Conservation (phyloP, 2,113 vertebrate genomes). For the Malurus elegans region DNA sequence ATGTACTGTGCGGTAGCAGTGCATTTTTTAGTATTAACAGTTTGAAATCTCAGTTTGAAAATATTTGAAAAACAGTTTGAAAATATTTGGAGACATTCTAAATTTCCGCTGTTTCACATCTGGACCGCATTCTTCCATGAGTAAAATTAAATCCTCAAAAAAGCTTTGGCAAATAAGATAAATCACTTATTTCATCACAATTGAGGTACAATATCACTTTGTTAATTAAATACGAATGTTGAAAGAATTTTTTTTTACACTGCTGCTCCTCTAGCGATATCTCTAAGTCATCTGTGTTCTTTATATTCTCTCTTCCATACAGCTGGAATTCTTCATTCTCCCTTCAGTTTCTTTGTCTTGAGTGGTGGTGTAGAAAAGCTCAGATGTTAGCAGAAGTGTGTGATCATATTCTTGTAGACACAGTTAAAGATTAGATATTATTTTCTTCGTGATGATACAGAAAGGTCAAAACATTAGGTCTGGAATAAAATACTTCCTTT, state of each 20-base stretch:
- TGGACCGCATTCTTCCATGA: background rate
- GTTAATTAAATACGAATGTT: slow-evolving; percentile 54
- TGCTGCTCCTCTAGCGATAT: slow-evolving; percentile 3
- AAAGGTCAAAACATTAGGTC: background rate
- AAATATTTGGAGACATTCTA: background rate
- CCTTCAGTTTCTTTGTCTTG: background rate
- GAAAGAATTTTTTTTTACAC: slow-evolving; percentile 17
- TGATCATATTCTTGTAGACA: background rate
- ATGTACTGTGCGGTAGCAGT: background rate
- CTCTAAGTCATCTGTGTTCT: slow-evolving; percentile 38
- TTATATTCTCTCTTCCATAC: background rate
- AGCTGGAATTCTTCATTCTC: background rate
- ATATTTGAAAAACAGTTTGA: background rate
- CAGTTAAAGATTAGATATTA: background rate
- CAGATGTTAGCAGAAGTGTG: background rate
- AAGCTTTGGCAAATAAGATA: background rate
- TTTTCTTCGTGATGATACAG: background rate
- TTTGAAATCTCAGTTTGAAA: background rate
- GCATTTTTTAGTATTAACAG: background rate
- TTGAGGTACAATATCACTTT: slow-evolving; percentile 39
- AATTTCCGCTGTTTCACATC: slow-evolving; percentile 33
- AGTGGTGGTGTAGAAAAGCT: slow-evolving; percentile 17
- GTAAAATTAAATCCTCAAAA: slow-evolving; percentile 1
- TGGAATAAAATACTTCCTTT: background rate
- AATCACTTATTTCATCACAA: slow-evolving; percentile 7